Evolutionary conservation across 1,140 invertebrate genomes (phyloP), one percentile per base, ranked within the genome.

Genomic region (Yoshiicerus persimilis): DNA sequence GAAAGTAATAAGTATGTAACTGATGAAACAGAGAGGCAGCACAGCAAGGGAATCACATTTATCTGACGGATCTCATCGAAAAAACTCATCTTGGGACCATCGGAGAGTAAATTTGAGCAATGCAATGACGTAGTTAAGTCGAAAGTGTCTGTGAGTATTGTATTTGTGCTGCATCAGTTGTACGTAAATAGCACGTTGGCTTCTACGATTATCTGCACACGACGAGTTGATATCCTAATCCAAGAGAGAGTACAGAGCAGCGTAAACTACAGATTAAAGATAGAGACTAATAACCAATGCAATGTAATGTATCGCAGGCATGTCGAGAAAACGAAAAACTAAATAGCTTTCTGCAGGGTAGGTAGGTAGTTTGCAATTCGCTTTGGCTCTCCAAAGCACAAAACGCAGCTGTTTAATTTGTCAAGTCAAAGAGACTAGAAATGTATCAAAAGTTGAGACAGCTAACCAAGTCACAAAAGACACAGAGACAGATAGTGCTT

Each of bases 321-420:
- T n/a, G n/a, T n/a, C n/a, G n/a, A n/a, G n/a, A n/a, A n/a, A n/a
- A n/a, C n/a, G n/a, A n/a, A n/a, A n/a, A n/a, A n/a, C n/a, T n/a
- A n/a, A n/a, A n/a, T n/a, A n/a, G n/a, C 11, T 4, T 4, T 56
- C 41, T 47, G 41, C 41, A 13, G 11, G 16, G 11, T 47, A 11
- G 20, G 6, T 47, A 47, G 41, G 41, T 20, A 56, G 13, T 56
- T 56, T 56, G 47, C 47, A 56, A 56, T 56, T 56, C 47, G 38
- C 16, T 6, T n/a, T 56, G 47, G 16, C 47, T 56, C 16, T 56
- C n/a, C n/a, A 20, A 38, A 36, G 32, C 11, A 80, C 32, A 80
- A 80, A 80, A 36, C 32, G 75, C 75, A 80, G 75, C 75, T 80
- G 75, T 80, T 80, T 80, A 80, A 80, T 80, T 80, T 80, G 75